A percentile compares a stretch with the other conserved stretches of the same genome.
Evolutionary conservation across 2,113 vertebrate genomes (phyloP).

Genomic region (Eonycteris spelaea): DNA sequence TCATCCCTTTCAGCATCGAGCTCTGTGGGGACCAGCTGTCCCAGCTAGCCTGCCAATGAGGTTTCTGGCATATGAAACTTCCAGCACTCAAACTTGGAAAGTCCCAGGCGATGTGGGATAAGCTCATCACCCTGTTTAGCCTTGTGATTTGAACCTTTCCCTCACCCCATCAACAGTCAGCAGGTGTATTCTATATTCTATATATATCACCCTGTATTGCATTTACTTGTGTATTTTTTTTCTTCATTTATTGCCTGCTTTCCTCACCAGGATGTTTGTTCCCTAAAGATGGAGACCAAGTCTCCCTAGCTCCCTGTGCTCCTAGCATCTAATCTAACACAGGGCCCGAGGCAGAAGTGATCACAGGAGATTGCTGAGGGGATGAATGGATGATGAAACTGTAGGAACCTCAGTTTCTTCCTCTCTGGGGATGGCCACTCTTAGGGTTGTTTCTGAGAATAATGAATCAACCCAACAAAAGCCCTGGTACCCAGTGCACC

Average conservation of each 20-base stretch:
- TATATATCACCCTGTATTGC: background rate
- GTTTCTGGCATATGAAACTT: background rate
- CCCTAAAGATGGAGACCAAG: background rate
- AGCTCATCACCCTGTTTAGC: background rate
- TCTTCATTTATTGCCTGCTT: background rate
- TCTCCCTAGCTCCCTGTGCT: background rate
- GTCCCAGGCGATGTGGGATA: background rate
- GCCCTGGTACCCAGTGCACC: background rate
- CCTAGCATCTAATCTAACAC: background rate
- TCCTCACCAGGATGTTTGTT: background rate
- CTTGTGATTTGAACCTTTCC: background rate
- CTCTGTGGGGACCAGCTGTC: background rate
- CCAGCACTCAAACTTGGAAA: background rate
- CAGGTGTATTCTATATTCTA: background rate
- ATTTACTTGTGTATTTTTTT: background rate
- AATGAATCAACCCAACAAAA: background rate
- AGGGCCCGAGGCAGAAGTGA: background rate
- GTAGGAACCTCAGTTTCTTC: background rate
- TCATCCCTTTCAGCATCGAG: background rate
- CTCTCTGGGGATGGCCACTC: background rate
- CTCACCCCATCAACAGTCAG: background rate
- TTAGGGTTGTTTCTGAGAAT: background rate
- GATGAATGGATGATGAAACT: background rate
- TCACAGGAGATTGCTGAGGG: background rate
- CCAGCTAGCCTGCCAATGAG: background rate